Percentiles rank a stretch among this genome's conserved stretches.
phyloP scores from a whole-genome alignment of 2,888 invertebrate genomes.

The Nipponacmea schrenckii region DNA sequence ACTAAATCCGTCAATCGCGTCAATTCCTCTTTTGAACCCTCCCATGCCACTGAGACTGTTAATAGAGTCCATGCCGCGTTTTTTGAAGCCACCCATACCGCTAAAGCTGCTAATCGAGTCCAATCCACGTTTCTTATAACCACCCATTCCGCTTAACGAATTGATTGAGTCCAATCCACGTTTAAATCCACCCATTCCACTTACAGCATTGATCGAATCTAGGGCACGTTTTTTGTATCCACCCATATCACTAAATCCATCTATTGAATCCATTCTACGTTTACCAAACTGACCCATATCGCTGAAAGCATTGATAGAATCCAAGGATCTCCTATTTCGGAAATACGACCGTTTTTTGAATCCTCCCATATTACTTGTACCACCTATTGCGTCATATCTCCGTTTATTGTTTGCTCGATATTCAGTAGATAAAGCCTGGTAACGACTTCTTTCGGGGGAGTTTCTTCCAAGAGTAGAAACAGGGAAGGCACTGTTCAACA shows the following conservation, averaged over 20 bases:
- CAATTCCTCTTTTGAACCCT: not conserved
- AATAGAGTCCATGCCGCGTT: slow-evolving; percentile 15
- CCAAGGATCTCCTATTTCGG: not conserved
- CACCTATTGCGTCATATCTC: slow-evolving; percentile 19
- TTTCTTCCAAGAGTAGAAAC: slow-evolving; percentile 13
- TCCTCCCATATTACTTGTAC: not conserved
- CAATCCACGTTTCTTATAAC: slow-evolving; percentile 21
- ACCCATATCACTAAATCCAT: slow-evolving; percentile 3
- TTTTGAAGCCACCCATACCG: slow-evolving; percentile 10
- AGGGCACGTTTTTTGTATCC: slow-evolving; percentile 11
- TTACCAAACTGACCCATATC: not conserved
- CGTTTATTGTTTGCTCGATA: slow-evolving; percentile 22
- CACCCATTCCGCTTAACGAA: slow-evolving; percentile 15
- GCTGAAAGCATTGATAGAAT: not conserved
- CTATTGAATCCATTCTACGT: slow-evolving; percentile 15
- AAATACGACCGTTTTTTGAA: slow-evolving; percentile 7
- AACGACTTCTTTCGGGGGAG: not conserved
- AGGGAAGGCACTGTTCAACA: slow-evolving; percentile 24
- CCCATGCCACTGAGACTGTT: slow-evolving; percentile 8
- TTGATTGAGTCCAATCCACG: slow-evolving; percentile 24
- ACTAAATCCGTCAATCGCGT: not conserved
- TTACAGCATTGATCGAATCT: too few species aligned
- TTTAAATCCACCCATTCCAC: slow-evolving; percentile 25
- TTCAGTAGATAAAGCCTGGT: too few species aligned
- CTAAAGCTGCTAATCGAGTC: slow-evolving; percentile 17